Conservation (phyloP, 2,797 vertebrate genomes). For the Esox masquinongy region DNA sequence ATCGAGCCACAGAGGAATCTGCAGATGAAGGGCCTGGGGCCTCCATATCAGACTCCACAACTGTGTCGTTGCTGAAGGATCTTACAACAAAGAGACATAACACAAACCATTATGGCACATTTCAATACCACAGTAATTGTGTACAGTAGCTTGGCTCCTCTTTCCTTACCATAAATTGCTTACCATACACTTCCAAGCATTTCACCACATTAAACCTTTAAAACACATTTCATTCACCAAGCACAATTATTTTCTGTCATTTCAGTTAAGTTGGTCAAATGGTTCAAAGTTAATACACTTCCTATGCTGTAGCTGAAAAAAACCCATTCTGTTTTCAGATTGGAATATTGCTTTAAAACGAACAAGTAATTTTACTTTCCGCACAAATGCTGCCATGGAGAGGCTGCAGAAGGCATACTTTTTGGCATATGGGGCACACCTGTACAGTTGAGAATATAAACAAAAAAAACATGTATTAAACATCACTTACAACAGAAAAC, state of each 20-base stretch:
- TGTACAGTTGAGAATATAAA: too few species aligned
- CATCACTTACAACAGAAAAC: background rate
- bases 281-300: background rate
- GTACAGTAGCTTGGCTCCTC: too few species aligned
- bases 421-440: background rate
- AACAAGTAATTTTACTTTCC: background rate
- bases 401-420: too few species aligned
- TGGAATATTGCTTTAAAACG: background rate
- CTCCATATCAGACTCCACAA: background rate
- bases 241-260: too few species aligned
- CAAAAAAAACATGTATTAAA: too few species aligned
- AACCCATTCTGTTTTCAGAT: background rate
- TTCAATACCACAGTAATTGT: background rate
- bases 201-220: too few species aligned
- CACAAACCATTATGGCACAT: background rate
- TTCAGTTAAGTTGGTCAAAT: too few species aligned
- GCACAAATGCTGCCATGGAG: too few species aligned
- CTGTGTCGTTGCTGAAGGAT: background rate
- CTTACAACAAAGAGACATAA: conserved; percentile 2
- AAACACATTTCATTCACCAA: too few species aligned
- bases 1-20: background rate
- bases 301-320: background rate
- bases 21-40: background rate
- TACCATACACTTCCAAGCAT: too few species aligned
- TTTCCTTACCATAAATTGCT: too few species aligned